Evolutionary conservation across 2,888 invertebrate species (phyloP).

Genomic region (Thymelicus lineola): DNA sequence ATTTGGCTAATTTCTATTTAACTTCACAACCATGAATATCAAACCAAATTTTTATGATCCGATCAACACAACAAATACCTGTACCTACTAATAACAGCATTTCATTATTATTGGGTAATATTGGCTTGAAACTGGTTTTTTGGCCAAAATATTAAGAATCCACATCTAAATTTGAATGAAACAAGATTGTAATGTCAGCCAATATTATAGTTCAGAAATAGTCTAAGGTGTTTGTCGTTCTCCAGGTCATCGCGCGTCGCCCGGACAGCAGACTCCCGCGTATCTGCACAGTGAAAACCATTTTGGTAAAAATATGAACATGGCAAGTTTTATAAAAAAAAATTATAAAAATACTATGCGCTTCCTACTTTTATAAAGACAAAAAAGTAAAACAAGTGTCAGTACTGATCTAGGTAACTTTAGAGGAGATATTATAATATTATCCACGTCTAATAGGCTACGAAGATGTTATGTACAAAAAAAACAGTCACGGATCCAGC

Average conservation of each 20-base stretch:
- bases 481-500: too few species aligned
- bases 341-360: too few species aligned
- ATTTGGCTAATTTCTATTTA: slow-evolving; percentile 2
- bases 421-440: too few species aligned
- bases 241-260: background rate
- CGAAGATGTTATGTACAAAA: too few species aligned
- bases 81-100: background rate
- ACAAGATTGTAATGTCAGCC: background rate
- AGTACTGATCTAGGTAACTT: too few species aligned
- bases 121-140: background rate
- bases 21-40: background rate
- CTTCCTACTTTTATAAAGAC: too few species aligned
- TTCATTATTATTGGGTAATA: background rate
- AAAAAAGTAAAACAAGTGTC: too few species aligned
- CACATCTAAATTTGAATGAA: background rate
- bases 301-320: slow-evolving; percentile 7
- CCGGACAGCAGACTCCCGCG: slow-evolving; percentile 77
- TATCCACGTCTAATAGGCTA: too few species aligned
- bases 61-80: slow-evolving; percentile 2
- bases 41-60: background rate
- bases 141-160: background rate
- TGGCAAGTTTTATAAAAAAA: too few species aligned
- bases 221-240: background rate
- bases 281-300: slow-evolving; percentile 58
- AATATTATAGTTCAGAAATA: background rate